Conservation (phyloP, 2,113 vertebrate genomes). For the Peromyscus leucopus region DNA sequence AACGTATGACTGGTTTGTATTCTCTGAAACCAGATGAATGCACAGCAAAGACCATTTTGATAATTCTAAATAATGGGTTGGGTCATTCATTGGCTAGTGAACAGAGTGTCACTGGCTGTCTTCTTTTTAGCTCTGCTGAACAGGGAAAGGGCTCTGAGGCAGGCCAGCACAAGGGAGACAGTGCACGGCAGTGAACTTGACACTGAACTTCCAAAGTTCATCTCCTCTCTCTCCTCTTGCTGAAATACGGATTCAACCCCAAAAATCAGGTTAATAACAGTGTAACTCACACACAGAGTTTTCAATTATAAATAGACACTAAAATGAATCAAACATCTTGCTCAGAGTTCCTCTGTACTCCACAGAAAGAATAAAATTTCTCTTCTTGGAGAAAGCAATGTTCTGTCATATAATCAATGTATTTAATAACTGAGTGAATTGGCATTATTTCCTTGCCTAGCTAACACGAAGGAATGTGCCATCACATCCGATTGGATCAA, state of each 20-base stretch:
- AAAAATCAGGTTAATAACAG: conserved; percentile 69
- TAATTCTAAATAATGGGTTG: background rate
- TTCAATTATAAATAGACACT: conserved; percentile 83
- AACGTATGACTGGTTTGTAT: background rate
- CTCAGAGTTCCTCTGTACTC: conserved; percentile 70
- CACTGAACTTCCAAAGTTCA: conserved; percentile 11
- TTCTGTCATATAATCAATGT: conserved; percentile 76
- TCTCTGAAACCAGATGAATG: conserved; percentile 11
- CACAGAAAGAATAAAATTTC: conserved; percentile 73
- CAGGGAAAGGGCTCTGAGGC: background rate
- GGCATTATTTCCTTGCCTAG: conserved; percentile 70
- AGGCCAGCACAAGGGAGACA: background rate
- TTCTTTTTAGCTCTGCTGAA: background rate
- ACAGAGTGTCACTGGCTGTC: background rate
- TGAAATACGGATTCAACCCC: conserved; percentile 76
- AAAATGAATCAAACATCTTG: conserved; percentile 78
- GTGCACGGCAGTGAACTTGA: background rate
- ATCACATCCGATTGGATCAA: background rate
- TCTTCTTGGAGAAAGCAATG: conserved; percentile 74
- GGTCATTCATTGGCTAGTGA: background rate
- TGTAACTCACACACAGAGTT: conserved; percentile 64
- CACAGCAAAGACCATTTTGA: conserved; percentile 11
- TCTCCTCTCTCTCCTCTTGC: conserved; percentile 30
- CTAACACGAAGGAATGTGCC: background rate
- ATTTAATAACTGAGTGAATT: conserved; percentile 77